phyloP scores from a whole-genome alignment of 2,797 vertebrate genomes.

The Schizothorax lantsangensis region DNA sequence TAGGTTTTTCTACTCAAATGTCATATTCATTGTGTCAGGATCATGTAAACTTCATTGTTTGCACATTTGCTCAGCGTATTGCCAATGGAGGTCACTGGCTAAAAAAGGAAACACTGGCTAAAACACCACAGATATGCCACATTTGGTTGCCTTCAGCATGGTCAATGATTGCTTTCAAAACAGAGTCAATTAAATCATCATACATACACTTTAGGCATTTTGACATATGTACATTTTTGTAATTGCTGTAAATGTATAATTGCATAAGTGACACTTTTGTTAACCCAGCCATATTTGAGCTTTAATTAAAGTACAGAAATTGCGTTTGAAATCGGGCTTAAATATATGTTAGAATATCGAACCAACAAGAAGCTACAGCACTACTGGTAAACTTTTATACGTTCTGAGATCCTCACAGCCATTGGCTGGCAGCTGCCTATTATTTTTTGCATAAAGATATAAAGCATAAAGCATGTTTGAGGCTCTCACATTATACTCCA shows the following conservation, averaged over 20 bases:
- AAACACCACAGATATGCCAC: neutral
- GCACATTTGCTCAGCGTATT: neutral
- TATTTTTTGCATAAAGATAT: constrained; percentile 1
- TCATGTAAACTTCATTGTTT: neutral
- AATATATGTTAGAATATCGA: neutral
- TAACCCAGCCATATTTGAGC: neutral
- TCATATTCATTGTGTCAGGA: neutral
- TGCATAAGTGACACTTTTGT: neutral
- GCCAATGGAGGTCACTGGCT: neutral
- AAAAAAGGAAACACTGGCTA: neutral
- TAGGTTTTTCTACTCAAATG: neutral
- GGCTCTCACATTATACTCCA: neutral
- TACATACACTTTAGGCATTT: neutral
- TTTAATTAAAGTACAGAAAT: neutral
- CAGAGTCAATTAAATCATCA: neutral
- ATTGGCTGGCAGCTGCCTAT: neutral
- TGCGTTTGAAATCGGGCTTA: neutral
- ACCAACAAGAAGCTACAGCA: neutral
- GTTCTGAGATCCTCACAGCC: neutral
- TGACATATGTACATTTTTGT: neutral
- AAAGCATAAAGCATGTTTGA: neutral
- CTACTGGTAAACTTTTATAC: neutral
- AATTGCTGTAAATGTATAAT: neutral
- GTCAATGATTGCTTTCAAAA: neutral
- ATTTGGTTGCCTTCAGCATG: neutral